These are phyloP conservation scores for Rhopalosiphum padi DNA, from an alignment of 1,140 invertebrate species.

Conservation along the genomic window DNA sequence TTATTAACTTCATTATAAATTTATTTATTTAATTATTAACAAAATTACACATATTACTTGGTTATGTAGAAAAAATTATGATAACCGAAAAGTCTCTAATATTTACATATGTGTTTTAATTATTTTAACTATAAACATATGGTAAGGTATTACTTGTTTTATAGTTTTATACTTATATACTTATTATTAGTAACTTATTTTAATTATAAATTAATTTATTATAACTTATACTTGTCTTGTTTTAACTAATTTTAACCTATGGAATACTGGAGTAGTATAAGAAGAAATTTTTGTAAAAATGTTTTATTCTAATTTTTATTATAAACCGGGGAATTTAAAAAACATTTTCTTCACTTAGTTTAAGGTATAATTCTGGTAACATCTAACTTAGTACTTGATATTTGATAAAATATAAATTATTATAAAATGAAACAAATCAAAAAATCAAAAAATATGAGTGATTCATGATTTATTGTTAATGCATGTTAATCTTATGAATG, in stretches of 20 bases:
- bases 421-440: neutral
- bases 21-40: neutral
- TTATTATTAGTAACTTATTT: too few species aligned
- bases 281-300: too few species aligned
- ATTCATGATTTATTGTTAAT: neutral
- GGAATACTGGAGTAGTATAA: too few species aligned
- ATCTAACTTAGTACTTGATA: neutral
- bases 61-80: neutral
- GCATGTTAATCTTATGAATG: too few species aligned
- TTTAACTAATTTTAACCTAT: neutral
- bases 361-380: neutral
- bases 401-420: neutral
- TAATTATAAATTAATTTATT: too few species aligned
- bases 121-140: neutral
- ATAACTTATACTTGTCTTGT: too few species aligned
- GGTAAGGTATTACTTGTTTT: neutral
- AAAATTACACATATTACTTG: neutral
- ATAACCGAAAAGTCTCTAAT: neutral
- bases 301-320: neutral
- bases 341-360: neutral
- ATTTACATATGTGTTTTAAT: neutral
- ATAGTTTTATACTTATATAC: too few species aligned
- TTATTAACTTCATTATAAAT: neutral
- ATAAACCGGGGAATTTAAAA: too few species aligned
- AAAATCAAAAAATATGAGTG: neutral